Base-by-base conservation (phyloP, 2,888 invertebrate genomes). In the Diloba caeruleocephala region DNA sequence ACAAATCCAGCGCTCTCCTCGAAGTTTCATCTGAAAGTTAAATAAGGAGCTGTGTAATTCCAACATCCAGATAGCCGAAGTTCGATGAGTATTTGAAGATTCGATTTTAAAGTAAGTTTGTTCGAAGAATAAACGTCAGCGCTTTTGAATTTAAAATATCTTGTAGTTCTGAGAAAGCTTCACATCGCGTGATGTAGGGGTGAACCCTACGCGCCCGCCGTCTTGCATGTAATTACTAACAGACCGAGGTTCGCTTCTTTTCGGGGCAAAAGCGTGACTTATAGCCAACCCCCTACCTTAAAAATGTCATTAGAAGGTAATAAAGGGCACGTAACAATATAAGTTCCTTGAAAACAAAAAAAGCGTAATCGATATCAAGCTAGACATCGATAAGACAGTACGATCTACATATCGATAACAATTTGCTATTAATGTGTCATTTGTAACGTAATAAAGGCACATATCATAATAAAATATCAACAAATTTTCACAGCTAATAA, bases 211-310 rank as follows among this genome's bases (percentile, higher is more conserved):
- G 69, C 75, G 63, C 68, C 73, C 74, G 71, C 78, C 84, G 81
- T 76, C 86, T 88, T 87, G 86, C 87, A 84, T 88, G 88, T 91
- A 92, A 91, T 91, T 92, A 85, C 82, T 62, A 76, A 79, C 78
- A 61, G 79, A 83, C 87, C 84, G 83, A 88, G 90, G 84, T 89
- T 88, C 70, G 78, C 78, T 87, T 78, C 86, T 87, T 91, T 90
- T 86, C 74, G 84, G 86, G 84, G 82, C 71, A 77, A 77, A 58
- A 70, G 82, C 87, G 88, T 88, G 89, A 87, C 85, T 89, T 83
- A 81, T 72, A 66, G 67, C 71, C 74, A 66, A 79, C 81, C 85
- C 87, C 83, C 76, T 55, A 71, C 71, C 74, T 75, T 78, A 79
- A 79, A 71, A 82, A 78, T 75, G 71, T 72, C 82, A 83, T 85